Conservation (phyloP, 2,113 vertebrate genomes). For the Megaceryle torquata region DNA sequence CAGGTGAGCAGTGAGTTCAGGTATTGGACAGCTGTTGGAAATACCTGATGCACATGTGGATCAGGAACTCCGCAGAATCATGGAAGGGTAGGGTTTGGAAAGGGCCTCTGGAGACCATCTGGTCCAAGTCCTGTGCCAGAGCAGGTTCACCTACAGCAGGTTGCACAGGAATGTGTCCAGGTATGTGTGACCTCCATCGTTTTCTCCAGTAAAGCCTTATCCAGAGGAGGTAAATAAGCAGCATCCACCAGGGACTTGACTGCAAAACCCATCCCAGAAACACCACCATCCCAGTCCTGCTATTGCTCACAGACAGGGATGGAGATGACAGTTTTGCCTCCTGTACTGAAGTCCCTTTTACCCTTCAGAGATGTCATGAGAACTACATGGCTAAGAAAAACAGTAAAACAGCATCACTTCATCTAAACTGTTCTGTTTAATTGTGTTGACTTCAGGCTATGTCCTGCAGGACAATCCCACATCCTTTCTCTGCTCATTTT, state of each 20-base stretch:
- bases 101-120: no score
- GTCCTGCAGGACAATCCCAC: not conserved
- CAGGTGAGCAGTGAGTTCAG: not conserved
- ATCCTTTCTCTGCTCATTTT: not conserved
- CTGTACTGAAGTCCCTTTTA: not conserved
- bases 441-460: not conserved
- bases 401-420: accelerated
- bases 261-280: not conserved
- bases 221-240: not conserved
- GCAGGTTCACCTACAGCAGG: no score
- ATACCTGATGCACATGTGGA: not conserved
- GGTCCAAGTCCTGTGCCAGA: no score
- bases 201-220: not conserved
- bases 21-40: not conserved
- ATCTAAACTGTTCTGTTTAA: not conserved
- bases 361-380: not conserved
- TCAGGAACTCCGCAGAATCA: not conserved
- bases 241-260: not conserved
- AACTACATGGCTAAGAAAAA: not conserved
- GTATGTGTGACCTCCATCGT: not conserved
- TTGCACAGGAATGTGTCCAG: no score
- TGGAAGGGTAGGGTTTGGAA: no score
- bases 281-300: not conserved
- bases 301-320: not conserved
- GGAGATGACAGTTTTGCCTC: not conserved